Evolutionary conservation across 2,797 vertebrate genomes (phyloP).

Genomic region (Sorex maritimensis): DNA sequence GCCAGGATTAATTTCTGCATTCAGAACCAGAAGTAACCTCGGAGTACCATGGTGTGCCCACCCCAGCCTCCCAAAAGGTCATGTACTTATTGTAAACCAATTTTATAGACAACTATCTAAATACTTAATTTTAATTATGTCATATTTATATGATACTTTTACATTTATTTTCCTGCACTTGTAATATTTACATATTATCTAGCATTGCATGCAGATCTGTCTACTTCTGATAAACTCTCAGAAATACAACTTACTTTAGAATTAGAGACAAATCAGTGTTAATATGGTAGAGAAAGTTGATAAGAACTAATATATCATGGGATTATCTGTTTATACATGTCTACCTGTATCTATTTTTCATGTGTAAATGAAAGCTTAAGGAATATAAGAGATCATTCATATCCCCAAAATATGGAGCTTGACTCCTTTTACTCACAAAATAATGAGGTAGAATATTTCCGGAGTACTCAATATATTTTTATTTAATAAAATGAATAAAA

Average conservation of each 20-base stretch:
- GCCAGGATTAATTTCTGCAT: no score
- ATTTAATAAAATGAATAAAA: neutral
- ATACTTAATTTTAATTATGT: constrained; percentile 26
- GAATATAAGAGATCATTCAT: constrained; percentile 22
- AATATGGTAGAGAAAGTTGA: neutral
- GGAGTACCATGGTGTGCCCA: no score
- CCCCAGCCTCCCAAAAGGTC: no score
- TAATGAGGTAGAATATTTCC: neutral
- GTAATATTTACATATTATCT: neutral
- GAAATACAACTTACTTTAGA: neutral
- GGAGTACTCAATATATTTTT: constrained; percentile 23
- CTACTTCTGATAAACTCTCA: constrained; percentile 2
- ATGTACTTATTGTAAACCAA: neutral
- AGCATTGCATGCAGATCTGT: neutral
- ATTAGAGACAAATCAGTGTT: neutral
- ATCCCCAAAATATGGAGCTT: neutral
- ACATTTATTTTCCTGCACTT: neutral
- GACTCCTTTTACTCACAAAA: constrained; percentile 19
- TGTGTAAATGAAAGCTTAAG: neutral
- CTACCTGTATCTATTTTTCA: neutral
- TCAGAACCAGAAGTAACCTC: no score
- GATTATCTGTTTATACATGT: neutral
- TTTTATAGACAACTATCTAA: neutral
- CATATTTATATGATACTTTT: constrained; percentile 12
- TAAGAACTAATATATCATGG: neutral